phyloP scores from a whole-genome alignment of 1,140 invertebrate genomes.

The Zaprionus tsacasi region DNA sequence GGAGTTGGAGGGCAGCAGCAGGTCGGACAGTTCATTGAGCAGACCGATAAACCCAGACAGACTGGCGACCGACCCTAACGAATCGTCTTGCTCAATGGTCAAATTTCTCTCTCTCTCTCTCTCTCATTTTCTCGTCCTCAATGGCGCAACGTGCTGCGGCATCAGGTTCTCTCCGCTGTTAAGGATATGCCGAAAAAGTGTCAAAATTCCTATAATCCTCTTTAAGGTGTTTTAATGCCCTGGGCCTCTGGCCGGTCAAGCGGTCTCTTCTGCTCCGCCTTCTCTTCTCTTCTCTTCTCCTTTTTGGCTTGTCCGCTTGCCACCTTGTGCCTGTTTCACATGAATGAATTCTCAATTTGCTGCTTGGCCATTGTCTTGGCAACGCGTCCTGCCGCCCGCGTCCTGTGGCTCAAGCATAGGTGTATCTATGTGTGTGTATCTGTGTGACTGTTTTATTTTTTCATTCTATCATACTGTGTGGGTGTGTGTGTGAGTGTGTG shows the following conservation, averaged over 20 bases:
- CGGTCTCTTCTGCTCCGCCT: slow-evolving; percentile 46
- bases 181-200: slow-evolving; percentile 80
- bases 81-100: slow-evolving; percentile 67
- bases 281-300: too few species aligned
- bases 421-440: slow-evolving; percentile 39
- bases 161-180: slow-evolving; percentile 22
- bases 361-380: slow-evolving; percentile 78
- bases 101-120: slow-evolving; percentile 18
- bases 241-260: slow-evolving; percentile 30
- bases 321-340: slow-evolving; percentile 62
- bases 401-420: slow-evolving; percentile 68
- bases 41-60: slow-evolving; percentile 44
- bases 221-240: slow-evolving; percentile 82
- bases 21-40: slow-evolving; percentile 73
- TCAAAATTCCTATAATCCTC: slow-evolving; percentile 82
- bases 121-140: neutral
- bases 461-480: slow-evolving; percentile 13
- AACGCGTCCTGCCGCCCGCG: slow-evolving; percentile 67
- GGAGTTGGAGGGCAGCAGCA: slow-evolving; percentile 20
- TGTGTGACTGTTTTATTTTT: slow-evolving; percentile 59
- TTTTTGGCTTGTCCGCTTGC: slow-evolving; percentile 6
- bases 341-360: slow-evolving; percentile 83
- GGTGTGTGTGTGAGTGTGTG: neutral
- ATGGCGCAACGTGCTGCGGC: slow-evolving; percentile 7
- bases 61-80: slow-evolving; percentile 52